Percentiles rank a stretch among this genome's conserved stretches.
These are phyloP conservation scores for Callimorpha dominula DNA, from an alignment of 2,888 invertebrate genomes.

Conservation along the genomic window DNA sequence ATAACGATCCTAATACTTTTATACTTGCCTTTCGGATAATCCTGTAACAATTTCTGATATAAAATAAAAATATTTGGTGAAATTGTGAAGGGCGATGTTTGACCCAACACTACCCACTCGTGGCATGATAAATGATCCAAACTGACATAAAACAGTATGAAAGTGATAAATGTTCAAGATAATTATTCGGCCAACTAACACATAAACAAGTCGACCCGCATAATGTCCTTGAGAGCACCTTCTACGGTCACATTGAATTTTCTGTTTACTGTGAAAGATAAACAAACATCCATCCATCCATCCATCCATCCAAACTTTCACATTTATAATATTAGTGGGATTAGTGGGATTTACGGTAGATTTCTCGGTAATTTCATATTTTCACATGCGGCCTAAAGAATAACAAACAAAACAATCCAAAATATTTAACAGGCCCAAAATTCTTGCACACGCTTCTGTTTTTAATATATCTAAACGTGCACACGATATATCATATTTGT, in stretches of 20 bases:
- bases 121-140: slow-evolving; percentile 64
- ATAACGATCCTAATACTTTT: neutral
- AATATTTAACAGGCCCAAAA: too few species aligned
- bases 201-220: slow-evolving; percentile 36
- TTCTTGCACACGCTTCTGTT: too few species aligned
- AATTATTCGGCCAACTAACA: slow-evolving; percentile 57
- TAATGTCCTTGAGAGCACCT: slow-evolving; percentile 26
- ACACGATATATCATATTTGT: too few species aligned
- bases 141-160: slow-evolving; percentile 63
- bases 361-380: too few species aligned
- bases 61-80: slow-evolving; percentile 28
- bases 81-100: slow-evolving; percentile 34
- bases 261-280: too few species aligned
- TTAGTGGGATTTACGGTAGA: too few species aligned
- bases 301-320: too few species aligned
- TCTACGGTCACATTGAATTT: slow-evolving; percentile 23
- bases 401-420: too few species aligned
- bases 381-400: too few species aligned
- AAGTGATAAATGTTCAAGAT: slow-evolving; percentile 67
- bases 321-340: too few species aligned
- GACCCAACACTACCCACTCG: slow-evolving; percentile 58
- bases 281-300: too few species aligned
- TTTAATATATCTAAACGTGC: too few species aligned
- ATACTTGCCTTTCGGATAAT: neutral
- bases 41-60: neutral